These are phyloP conservation scores for Littorina saxatilis DNA, from an alignment of 1,140 invertebrate genomes.

Conservation along the genomic window DNA sequence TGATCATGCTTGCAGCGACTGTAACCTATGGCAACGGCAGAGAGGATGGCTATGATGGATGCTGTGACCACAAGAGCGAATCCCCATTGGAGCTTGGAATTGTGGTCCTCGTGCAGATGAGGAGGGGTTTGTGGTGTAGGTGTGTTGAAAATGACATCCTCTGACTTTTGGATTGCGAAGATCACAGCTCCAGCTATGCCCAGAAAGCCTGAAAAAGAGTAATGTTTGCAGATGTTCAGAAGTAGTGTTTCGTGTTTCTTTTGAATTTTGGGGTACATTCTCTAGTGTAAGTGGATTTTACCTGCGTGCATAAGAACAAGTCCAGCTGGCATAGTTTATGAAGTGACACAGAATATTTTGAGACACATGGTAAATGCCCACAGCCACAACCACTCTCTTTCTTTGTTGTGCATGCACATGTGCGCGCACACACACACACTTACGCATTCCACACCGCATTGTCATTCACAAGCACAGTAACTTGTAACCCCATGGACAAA, in stretches of 20 bases:
- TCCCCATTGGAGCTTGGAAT: neutral
- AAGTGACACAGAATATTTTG: neutral
- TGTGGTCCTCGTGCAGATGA: neutral
- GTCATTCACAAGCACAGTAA: too few species aligned
- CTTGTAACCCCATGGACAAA: too few species aligned
- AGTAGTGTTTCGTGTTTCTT: too few species aligned
- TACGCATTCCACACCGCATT: too few species aligned
- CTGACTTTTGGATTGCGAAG: neutral
- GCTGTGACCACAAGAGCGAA: neutral
- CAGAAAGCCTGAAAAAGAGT: neutral
- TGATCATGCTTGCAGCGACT: neutral
- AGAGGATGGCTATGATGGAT: neutral
- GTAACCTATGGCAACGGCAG: neutral
- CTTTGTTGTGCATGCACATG: too few species aligned
- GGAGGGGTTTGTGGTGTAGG: neutral
- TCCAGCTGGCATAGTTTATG: too few species aligned
- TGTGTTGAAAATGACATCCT: neutral
- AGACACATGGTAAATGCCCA: neutral
- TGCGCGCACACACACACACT: too few species aligned
- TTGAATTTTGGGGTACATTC: too few species aligned
- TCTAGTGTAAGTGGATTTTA: too few species aligned
- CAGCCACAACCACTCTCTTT: too few species aligned
- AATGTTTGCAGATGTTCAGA: too few species aligned
- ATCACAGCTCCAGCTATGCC: neutral
- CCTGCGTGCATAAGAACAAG: too few species aligned